Evolutionary conservation across 2,797 vertebrate species (phyloP), one percentile per base, ranked within the genome.

Genomic region (Cirrhinus mrigala): DNA sequence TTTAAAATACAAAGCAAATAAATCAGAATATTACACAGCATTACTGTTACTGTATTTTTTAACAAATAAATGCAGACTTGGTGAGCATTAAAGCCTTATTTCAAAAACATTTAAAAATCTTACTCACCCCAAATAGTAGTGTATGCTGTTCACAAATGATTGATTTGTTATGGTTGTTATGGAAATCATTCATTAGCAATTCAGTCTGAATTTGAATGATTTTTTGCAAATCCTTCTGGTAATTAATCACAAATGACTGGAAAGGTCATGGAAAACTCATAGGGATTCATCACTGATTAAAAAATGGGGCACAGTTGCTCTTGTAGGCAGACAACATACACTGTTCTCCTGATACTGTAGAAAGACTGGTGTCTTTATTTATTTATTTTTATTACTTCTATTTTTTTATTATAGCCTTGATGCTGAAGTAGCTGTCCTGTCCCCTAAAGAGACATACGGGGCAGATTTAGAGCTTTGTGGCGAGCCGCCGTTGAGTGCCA

Each of bases 391-490:
- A 29, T 52, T 20, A 12, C 0, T 75, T 33, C 0, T 64, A 12
- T 29, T 37, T 24, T 68, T 27, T 52, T 50, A 50, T 75, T 7
- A 22, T n/a, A 56, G 62, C 18, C 27, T 33, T 18, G 62, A 66
- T 66, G 62, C 11, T 56, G 74, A 76, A 56, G 22, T 76, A 40
- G 74, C 29, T 40, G 52, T 58, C 15, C 74, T 76, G 29, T 76
- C 20, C 6, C 33, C 29, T 58, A 46, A 69, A 78, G 64, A 9
- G 4, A 71, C 22, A 15, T 70, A 50, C 14, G 10, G 66, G 52
- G 37, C 83, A 70, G 83, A 70, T 79, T 79, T 83, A 79, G 37
- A 71, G 37, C 50, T 77, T 24, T 69, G 33, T 66, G 6, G 74
- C 15, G 48, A 56, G 64, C 33, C 12, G n/a, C n/a, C 3, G 18